Base-by-base conservation (phyloP, 2,797 vertebrate species). In the Brotula barbata region DNA sequence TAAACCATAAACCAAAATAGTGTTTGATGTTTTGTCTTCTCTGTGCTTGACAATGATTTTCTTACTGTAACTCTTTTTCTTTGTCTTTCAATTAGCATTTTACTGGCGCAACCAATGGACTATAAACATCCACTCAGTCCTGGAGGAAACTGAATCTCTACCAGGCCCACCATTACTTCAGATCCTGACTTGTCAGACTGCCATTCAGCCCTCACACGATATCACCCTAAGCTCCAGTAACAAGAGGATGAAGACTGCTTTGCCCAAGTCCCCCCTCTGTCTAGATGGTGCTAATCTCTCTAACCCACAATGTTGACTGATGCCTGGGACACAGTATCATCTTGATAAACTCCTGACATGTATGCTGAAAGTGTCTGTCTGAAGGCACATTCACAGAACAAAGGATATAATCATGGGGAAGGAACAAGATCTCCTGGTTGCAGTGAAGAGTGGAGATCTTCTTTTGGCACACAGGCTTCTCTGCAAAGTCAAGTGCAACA, bases 361-460 rank as follows among this genome's bases (percentile, higher is more conserved):
- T 61, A 62, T 58, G 47, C 54, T 57, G 62, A 76, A 58, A 23
- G 9, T 0, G 8, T 58, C 12, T 1, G 11, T 1, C 50, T 44
- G 39, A 59, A 44, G 58, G 39, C 56, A 21, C 45, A 14, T 6
- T 64, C 20, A 55, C 23, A 13, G 53, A 41, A 7, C 2, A 1
- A 42, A 47, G 23, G 21, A 39, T 41, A 40, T 57, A 65, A 78
- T 57, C 75, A 92, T 92, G 91, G 91, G 91, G 45, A 92, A 91
- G 58, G 91, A 92, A 71, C 91, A 91, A 76, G 91, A 92, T 49
- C 86, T 92, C 43, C 85, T 92, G 66, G 83, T 86, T 73, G 91
- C 91, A 0, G 91, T 90, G 81, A 92, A 92, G 88, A 90, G 75
- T 13, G 90, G 91, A 64, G 90, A 92, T 77, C 83, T 91, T 54